Conservation (phyloP, 2,888 invertebrate genomes). For the Synanthedon formicaeformis region DNA sequence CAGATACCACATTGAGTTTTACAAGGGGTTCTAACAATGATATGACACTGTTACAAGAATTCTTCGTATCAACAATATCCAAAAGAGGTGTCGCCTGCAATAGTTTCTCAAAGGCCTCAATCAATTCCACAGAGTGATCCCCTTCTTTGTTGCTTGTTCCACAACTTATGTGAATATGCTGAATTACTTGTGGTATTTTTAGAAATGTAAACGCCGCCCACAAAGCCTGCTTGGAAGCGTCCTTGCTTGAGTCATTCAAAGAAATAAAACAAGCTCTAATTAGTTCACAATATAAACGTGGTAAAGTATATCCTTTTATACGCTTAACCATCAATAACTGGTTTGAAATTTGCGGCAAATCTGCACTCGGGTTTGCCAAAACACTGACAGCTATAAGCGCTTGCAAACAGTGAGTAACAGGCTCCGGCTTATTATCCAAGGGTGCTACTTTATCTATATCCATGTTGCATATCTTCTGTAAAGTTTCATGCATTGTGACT, state of each 20-base stretch:
- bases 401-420: slow-evolving; percentile 81
- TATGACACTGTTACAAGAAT: slow-evolving; percentile 88
- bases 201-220: slow-evolving; percentile 96
- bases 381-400: slow-evolving; percentile 88
- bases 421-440: slow-evolving; percentile 68
- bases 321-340: slow-evolving; percentile 87
- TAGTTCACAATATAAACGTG: slow-evolving; percentile 88
- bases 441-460: slow-evolving; percentile 73
- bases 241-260: slow-evolving; percentile 87
- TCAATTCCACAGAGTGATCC: slow-evolving; percentile 80
- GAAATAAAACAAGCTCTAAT: slow-evolving; percentile 91
- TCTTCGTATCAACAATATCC: slow-evolving; percentile 90
- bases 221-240: slow-evolving; percentile 83
- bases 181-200: slow-evolving; percentile 87
- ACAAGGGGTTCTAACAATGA: slow-evolving; percentile 85
- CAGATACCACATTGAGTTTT: slow-evolving; percentile 82
- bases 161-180: slow-evolving; percentile 73
- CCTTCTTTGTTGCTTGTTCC: slow-evolving; percentile 69
- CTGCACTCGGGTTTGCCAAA: slow-evolving; percentile 85
- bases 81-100: slow-evolving; percentile 85
- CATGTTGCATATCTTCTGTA: slow-evolving; percentile 72
- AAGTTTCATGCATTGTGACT: slow-evolving; percentile 69
- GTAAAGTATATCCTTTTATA: slow-evolving; percentile 83
- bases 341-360: slow-evolving; percentile 82
- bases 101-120: slow-evolving; percentile 87